These are phyloP conservation scores for Diphyllodes magnificus DNA, from an alignment of 2,113 vertebrate genomes.

Conservation along the genomic window DNA sequence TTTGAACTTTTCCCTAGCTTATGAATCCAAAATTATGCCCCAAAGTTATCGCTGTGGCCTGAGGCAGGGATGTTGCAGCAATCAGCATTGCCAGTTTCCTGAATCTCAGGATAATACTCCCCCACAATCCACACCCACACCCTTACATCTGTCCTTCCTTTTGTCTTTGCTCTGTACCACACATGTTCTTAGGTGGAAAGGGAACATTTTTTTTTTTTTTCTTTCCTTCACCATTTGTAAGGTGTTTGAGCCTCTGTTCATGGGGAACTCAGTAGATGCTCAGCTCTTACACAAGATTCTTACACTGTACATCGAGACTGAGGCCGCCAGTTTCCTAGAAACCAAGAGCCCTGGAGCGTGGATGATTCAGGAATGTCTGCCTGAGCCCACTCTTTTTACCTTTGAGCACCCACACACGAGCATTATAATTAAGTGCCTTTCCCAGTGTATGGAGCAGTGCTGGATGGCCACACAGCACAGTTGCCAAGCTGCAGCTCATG, in stretches of 20 bases:
- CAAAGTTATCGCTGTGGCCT: not conserved
- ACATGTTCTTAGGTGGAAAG: not conserved
- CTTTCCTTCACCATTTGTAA: not conserved
- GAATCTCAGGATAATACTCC: not conserved
- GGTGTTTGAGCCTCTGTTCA: not conserved
- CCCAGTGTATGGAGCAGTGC: rapidly evolving
- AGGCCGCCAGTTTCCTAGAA: not conserved
- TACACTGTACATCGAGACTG: not conserved
- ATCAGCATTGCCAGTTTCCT: not conserved
- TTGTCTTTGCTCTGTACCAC: not conserved
- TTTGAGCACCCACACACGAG: rapidly evolving
- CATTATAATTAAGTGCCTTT: not conserved
- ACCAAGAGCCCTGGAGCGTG: not conserved
- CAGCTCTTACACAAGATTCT: not conserved
- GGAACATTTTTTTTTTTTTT: not conserved
- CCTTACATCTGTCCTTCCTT: not conserved
- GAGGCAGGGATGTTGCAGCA: not conserved
- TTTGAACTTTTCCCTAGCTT: not conserved
- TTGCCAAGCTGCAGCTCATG: not conserved
- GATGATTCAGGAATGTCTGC: not conserved
- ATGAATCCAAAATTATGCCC: not conserved
- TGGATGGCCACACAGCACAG: not conserved
- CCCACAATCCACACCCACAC: too few species aligned
- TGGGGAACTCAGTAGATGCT: not conserved
- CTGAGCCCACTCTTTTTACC: not conserved